A percentile compares a stretch with the other conserved stretches of the same genome.
These are phyloP conservation scores for Megathymus violae DNA, from an alignment of 1,140 invertebrate genomes.

Conservation along the genomic window DNA sequence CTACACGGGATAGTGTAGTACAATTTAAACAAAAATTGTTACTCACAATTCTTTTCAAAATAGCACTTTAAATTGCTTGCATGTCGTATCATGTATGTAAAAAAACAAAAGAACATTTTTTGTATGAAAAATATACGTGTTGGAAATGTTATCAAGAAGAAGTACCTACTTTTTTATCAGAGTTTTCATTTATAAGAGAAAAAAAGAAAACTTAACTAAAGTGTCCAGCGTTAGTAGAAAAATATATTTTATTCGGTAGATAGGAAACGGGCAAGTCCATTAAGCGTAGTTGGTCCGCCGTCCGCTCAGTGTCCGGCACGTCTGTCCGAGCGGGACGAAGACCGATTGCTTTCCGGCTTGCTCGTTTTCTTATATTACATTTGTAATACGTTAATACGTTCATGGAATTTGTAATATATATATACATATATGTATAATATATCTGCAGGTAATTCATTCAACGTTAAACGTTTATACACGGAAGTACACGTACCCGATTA, in stretches of 20 bases:
- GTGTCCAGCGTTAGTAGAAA: slow-evolving; percentile 23
- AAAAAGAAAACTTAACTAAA: slow-evolving; percentile 22
- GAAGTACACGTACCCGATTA: too few relatives aligned
- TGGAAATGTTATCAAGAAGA: slow-evolving; percentile 19
- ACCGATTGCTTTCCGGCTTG: slow-evolving; percentile 19
- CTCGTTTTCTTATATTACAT: slow-evolving; percentile 18
- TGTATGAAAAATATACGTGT: neutral
- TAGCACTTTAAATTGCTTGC: too few relatives aligned
- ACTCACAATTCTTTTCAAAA: neutral
- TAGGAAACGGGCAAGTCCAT: slow-evolving; percentile 29
- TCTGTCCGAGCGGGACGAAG: slow-evolving; percentile 26
- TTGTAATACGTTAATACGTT: neutral
- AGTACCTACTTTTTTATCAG: neutral
- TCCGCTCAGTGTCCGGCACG: slow-evolving; percentile 17
- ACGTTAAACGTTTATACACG: too few relatives aligned
- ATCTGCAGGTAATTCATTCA: too few relatives aligned
- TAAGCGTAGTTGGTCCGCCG: slow-evolving; percentile 19
- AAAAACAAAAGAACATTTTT: neutral
- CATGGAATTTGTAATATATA: neutral
- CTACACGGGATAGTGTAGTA: neutral
- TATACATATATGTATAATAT: too few relatives aligned
- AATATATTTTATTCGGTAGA: slow-evolving; percentile 30
- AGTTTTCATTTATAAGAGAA: slow-evolving; percentile 24
- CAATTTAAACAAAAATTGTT: neutral
- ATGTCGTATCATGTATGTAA: too few relatives aligned